phyloP scores from a whole-genome alignment of 2,113 vertebrate genomes.

The Balaeniceps rex region DNA sequence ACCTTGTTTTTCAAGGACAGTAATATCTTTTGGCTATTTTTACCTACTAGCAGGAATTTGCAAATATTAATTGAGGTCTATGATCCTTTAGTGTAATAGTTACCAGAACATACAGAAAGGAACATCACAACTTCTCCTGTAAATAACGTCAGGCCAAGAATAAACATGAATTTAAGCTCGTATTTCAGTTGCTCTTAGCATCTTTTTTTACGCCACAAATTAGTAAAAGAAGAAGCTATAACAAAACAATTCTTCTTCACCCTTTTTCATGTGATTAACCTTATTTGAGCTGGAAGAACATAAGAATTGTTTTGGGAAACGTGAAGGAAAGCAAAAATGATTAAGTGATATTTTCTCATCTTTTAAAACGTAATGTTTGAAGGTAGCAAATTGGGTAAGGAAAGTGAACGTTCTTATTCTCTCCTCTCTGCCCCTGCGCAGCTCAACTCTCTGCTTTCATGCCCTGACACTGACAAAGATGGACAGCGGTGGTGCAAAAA shows the following conservation, averaged over 20 bases:
- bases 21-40: constrained; percentile 33
- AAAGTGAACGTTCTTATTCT: background rate
- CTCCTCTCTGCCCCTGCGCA: background rate
- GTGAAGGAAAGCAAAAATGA: background rate
- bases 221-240: background rate
- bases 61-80: constrained; percentile 9
- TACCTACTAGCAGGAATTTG: background rate
- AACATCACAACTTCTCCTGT: background rate
- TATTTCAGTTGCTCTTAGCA: background rate
- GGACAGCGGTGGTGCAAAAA: background rate
- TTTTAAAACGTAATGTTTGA: background rate
- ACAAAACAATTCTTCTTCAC: background rate
- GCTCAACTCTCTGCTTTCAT: background rate
- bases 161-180: background rate
- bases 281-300: background rate
- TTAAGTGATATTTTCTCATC: background rate
- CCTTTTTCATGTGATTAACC: background rate
- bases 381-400: background rate
- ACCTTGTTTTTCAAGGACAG: background rate
- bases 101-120: background rate
- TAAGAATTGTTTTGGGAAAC: background rate
- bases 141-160: background rate
- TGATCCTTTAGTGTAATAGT: background rate
- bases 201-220: background rate
- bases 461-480: background rate